phyloP scores from a whole-genome alignment of 2,113 vertebrate genomes.

The Antechinus stuartii region DNA sequence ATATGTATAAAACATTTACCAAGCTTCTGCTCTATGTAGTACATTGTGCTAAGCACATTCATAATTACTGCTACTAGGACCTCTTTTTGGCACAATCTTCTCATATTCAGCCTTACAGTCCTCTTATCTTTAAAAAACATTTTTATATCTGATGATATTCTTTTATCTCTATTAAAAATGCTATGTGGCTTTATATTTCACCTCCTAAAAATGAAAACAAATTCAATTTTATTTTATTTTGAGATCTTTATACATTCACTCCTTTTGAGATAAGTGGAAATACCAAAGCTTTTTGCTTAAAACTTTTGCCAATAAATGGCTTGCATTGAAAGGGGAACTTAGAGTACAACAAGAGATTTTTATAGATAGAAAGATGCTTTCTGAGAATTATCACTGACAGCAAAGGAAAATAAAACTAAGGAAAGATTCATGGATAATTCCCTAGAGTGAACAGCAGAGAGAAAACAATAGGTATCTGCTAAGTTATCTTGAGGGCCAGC shows the following conservation, averaged over 20 bases:
- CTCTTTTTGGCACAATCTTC: neutral
- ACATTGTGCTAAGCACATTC: neutral
- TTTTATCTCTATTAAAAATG: neutral
- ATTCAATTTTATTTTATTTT: neutral
- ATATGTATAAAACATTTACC: neutral
- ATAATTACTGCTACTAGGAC: neutral
- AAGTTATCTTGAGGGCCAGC: neutral
- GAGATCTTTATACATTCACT: neutral
- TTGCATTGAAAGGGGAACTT: neutral
- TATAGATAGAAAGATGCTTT: neutral
- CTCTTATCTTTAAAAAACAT: neutral
- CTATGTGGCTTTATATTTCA: neutral
- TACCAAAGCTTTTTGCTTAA: neutral
- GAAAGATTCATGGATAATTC: neutral
- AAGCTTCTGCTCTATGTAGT: neutral
- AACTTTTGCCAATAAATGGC: neutral
- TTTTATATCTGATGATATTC: neutral
- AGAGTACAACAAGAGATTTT: neutral
- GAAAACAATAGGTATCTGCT: neutral
- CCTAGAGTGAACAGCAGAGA: neutral
- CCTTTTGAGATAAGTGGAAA: neutral
- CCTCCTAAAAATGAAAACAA: neutral
- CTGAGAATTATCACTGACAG: neutral
- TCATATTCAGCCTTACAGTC: neutral
- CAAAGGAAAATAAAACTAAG: neutral